A percentile compares a stretch with the other conserved stretches of the same genome.
These are phyloP conservation scores for Entomobrya proxima DNA, from an alignment of 2,888 invertebrate genomes.

Conservation along the genomic window DNA sequence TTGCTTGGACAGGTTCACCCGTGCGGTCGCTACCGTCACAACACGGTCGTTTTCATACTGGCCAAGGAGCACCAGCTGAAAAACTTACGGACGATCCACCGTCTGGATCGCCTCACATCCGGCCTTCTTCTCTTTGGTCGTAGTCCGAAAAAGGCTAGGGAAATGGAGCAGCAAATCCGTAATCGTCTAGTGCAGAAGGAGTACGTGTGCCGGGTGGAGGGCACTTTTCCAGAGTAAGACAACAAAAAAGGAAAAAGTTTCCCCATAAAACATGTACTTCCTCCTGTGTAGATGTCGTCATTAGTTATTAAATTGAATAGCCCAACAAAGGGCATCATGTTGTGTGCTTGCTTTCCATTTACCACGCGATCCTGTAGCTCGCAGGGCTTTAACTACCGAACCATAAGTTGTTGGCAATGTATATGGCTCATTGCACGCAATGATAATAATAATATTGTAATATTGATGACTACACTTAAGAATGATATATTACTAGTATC, in stretches of 20 bases:
- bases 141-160: conserved; percentile 93
- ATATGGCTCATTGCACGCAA: too few relatives aligned
- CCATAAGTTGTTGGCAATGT: too few relatives aligned
- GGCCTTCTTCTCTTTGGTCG: conserved; percentile 94
- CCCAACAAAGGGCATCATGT: not conserved
- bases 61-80: conserved; percentile 96
- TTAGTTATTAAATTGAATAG: not conserved
- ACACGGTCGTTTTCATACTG: conserved; percentile 96
- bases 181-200: conserved; percentile 94
- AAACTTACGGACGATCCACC: conserved; percentile 94
- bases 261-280: conserved; percentile 39
- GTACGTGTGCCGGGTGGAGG: conserved; percentile 96
- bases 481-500: not conserved
- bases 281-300: not conserved
- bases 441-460: too few relatives aligned
- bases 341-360: not conserved
- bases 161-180: conserved; percentile 96
- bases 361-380: not conserved
- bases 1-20: conserved; percentile 90
- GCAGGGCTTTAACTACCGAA: too few relatives aligned
- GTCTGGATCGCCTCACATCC: conserved; percentile 97
- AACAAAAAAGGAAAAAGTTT: conserved; percentile 22
- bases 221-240: conserved; percentile 93
- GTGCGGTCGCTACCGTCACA: conserved; percentile 97
- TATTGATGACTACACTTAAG: not conserved